A percentile compares a stretch with the other conserved stretches of the same genome.
Evolutionary conservation across 2,888 invertebrate genomes (phyloP).

Genomic region (Nasonia oneida): DNA sequence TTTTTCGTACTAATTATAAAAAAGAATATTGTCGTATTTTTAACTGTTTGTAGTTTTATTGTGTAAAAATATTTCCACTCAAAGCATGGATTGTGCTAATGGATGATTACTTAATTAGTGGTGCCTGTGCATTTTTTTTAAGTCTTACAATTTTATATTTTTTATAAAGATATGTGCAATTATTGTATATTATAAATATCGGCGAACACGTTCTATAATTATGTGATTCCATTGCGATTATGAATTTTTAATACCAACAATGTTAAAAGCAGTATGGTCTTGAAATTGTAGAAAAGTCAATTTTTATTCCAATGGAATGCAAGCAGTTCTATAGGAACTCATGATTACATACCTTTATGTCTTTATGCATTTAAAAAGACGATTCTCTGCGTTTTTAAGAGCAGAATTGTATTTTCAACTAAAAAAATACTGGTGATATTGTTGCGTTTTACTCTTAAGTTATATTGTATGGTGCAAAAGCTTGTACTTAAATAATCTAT

Average conservation of each 20-base stretch:
- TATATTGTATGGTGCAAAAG: conserved; percentile 27
- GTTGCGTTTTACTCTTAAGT: conserved; percentile 17
- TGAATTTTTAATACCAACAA: not conserved
- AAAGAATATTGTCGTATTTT: not conserved
- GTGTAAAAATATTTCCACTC: conserved; percentile 27
- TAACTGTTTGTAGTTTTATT: conserved; percentile 11
- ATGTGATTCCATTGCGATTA: conserved; percentile 8
- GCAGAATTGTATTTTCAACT: not conserved
- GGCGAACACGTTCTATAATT: not conserved
- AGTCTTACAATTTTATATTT: not conserved
- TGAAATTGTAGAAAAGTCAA: conserved; percentile 1
- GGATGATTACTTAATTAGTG: conserved; percentile 7
- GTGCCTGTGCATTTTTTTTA: not conserved
- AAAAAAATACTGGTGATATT: conserved; percentile 36
- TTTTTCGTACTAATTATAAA: not conserved
- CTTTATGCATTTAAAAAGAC: not conserved
- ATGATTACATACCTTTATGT: not conserved
- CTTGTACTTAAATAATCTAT: conserved; percentile 34
- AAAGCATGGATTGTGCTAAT: not conserved
- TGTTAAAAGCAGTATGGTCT: conserved; percentile 20
- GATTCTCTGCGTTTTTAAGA: conserved; percentile 16
- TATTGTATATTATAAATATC: not conserved
- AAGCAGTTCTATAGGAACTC: not conserved
- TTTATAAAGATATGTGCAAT: conserved; percentile 31
- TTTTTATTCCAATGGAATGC: not conserved